phyloP scores from a whole-genome alignment of 2,888 invertebrate species.

The Erebia palarica region DNA sequence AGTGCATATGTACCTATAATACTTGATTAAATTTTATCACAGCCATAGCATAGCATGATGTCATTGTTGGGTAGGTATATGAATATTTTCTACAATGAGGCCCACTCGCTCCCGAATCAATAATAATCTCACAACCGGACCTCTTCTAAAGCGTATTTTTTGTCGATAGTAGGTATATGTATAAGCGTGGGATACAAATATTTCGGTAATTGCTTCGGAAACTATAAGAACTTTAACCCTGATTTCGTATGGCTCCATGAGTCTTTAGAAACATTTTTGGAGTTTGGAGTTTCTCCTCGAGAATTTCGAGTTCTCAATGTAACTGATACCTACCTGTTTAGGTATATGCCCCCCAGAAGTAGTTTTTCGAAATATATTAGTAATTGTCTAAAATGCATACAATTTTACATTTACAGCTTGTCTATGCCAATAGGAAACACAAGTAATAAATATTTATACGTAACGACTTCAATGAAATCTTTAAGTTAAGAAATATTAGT shows the following conservation, averaged over 20 bases:
- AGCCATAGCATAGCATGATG: constrained; percentile 32
- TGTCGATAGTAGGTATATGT: constrained; percentile 21
- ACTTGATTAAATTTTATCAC: constrained; percentile 11
- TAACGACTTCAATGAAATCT: no score
- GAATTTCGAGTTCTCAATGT: not conserved
- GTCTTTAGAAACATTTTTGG: not conserved
- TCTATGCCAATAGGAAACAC: no score
- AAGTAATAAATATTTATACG: no score
- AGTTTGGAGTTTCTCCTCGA: not conserved
- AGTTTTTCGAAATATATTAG: no score
- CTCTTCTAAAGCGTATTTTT: constrained; percentile 30
- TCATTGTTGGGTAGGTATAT: constrained; percentile 29
- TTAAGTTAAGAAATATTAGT: no score
- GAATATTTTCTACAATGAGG: constrained; percentile 34
- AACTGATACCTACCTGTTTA: not conserved
- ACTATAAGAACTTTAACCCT: not conserved
- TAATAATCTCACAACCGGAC: constrained; percentile 39
- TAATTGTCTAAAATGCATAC: no score
- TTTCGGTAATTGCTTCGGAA: constrained; percentile 1
- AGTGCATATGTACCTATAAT: constrained; percentile 5
- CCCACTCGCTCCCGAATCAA: constrained; percentile 35
- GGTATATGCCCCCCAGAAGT: no score
- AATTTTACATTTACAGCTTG: no score
- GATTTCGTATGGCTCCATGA: not conserved
- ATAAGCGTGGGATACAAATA: constrained; percentile 24